Evolutionary conservation across 1,140 invertebrate genomes (phyloP).

Genomic region (Wiebesia pumilae): DNA sequence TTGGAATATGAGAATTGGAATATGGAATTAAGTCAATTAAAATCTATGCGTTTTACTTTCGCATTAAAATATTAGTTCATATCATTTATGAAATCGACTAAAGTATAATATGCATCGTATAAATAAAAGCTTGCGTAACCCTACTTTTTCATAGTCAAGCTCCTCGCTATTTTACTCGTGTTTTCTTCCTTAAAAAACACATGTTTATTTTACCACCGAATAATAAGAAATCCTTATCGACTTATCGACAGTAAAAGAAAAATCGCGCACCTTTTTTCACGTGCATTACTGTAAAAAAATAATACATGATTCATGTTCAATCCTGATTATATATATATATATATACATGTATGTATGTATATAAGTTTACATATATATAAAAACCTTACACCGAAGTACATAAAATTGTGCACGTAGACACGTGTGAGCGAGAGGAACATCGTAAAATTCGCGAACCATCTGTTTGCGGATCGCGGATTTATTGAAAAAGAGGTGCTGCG

Average conservation of each 20-base stretch:
- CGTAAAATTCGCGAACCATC: conserved; percentile 19
- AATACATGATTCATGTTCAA: conserved; percentile 6
- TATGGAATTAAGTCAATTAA: neutral
- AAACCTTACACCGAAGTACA: neutral
- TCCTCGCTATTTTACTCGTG: neutral
- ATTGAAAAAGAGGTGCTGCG: conserved; percentile 4
- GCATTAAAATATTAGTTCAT: neutral
- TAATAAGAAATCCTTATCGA: neutral
- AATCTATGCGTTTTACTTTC: neutral
- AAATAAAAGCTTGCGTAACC: neutral
- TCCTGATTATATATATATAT: neutral
- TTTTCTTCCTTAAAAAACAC: neutral
- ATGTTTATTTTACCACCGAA: neutral
- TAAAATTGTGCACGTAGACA: neutral
- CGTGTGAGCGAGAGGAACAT: neutral
- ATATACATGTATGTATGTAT: neutral
- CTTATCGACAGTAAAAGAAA: no score
- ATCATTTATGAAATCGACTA: neutral
- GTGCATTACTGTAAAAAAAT: neutral
- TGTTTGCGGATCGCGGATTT: conserved; percentile 6
- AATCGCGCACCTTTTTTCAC: no score
- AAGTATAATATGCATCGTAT: neutral
- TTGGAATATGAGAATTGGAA: neutral
- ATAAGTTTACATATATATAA: no score
- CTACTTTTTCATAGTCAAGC: neutral